Conservation (phyloP, 2,113 vertebrate genomes). For the Elephantulus edwardii region DNA sequence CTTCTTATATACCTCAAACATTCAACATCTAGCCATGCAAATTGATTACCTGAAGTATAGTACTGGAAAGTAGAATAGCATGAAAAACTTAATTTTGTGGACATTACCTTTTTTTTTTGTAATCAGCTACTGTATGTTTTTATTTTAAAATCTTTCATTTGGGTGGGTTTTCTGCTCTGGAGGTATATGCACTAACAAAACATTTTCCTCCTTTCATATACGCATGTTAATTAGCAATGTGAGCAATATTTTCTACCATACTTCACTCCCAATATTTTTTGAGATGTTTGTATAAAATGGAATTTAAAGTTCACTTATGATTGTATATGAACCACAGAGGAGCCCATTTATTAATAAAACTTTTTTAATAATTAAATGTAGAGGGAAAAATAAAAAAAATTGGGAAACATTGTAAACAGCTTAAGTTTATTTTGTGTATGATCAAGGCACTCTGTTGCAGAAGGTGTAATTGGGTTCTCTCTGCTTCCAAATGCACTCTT, state of each 20-base stretch:
- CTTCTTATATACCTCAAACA: conserved; percentile 79
- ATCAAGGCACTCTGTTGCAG: conserved; percentile 70
- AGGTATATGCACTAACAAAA: conserved; percentile 79
- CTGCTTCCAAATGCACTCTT: conserved; percentile 80
- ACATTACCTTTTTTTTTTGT: conserved; percentile 85
- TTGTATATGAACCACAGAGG: conserved; percentile 87
- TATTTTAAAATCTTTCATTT: conserved; percentile 66
- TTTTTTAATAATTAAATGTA: conserved; percentile 81
- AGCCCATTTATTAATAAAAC: conserved; percentile 85
- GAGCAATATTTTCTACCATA: conserved; percentile 88
- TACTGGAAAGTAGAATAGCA: conserved; percentile 86
- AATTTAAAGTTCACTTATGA: conserved; percentile 81
- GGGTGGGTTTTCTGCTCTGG: conserved; percentile 75
- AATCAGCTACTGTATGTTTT: conserved; percentile 81
- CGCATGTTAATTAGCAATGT: conserved; percentile 75
- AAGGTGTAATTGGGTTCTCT: conserved; percentile 82
- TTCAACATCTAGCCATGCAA: conserved; percentile 74
- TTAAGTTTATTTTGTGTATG: conserved; percentile 73
- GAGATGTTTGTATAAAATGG: conserved; percentile 88
- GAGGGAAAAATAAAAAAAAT: conserved; percentile 75
- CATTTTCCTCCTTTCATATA: conserved; percentile 76
- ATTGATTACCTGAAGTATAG: conserved; percentile 76
- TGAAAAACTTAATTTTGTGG: conserved; percentile 88
- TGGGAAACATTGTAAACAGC: conserved; percentile 77
- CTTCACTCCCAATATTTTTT: conserved; percentile 90